Base-by-base conservation (phyloP, 2,888 invertebrate species). In the Cenopis cana region DNA sequence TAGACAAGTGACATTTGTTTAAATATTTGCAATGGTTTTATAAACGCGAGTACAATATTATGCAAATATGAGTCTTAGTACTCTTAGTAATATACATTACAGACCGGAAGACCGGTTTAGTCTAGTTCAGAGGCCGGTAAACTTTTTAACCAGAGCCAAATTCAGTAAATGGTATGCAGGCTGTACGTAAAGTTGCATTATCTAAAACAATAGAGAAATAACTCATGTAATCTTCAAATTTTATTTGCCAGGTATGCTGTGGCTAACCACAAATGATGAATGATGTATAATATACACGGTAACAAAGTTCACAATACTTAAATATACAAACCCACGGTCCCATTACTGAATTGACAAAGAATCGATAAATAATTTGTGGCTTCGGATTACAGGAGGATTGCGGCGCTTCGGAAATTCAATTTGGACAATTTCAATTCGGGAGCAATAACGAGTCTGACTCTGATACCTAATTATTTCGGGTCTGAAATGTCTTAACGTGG, bases 311-410 rank as follows among this genome's bases (percentile, higher is more conserved):
- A 8, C 33, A 33, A 33, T 33, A 33, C 33, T 5, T 33, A 24
- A 24, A 24, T 24, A 24, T 24, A 24, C 24, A 24, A 24, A 56
- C 36, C 56, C 33, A 56, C 36, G 38, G 38, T 57, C 18, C 29
- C 11, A 29, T 49, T 11, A 49, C n/a, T 17, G 29, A 50, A 50
- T 50, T 50, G 49, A 29, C 33, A 50, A 12, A 62, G 50, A 61
- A 61, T 68, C 68, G 54, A 68, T 60, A 68, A 68, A 68, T 60
- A 68, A 68, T 68, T 68, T 60, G 59, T 54, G 60, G 33, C 17
- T 20, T 24, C 17, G 61, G 61, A 62, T 62, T 62, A 62, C 18
- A 8, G 2, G 11, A 17, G 68, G 52, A 60, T 68, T 60, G 24
- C 33, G 36, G 38, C 24, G 24, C 24, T 24, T 20, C 54, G 41